phyloP scores from a whole-genome alignment of 1,140 invertebrate species.

The Periplaneta americana region DNA sequence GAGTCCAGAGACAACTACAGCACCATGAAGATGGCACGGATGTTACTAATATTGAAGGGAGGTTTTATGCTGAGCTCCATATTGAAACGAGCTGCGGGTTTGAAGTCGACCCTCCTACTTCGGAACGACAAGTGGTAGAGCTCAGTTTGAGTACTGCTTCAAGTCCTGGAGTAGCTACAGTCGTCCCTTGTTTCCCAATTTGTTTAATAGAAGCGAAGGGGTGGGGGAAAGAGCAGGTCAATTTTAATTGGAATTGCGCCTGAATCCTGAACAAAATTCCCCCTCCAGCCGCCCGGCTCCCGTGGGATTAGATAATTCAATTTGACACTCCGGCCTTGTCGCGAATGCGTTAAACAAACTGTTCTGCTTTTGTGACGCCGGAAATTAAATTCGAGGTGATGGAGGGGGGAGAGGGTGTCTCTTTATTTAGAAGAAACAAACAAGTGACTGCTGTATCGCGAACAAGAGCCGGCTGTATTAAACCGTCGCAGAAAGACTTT shows the following conservation, averaged over 20 bases:
- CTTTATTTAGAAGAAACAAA: background rate
- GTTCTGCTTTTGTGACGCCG: conserved; percentile 19
- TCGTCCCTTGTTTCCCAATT: conserved; percentile 11
- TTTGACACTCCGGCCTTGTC: conserved; percentile 16
- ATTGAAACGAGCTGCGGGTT: background rate
- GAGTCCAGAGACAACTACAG: background rate
- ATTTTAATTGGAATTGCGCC: conserved; percentile 21
- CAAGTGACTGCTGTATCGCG: background rate
- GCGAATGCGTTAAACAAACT: conserved; percentile 22
- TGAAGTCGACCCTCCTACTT: background rate
- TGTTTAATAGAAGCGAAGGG: conserved; percentile 10
- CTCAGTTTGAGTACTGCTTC: background rate
- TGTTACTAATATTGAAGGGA: background rate
- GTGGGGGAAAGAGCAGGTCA: conserved; percentile 15
- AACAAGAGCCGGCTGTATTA: background rate
- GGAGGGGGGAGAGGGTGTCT: background rate
- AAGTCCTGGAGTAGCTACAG: background rate
- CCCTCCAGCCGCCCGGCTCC: background rate
- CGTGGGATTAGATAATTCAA: conserved; percentile 17
- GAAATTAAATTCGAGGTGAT: conserved; percentile 20
- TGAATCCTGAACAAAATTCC: background rate
- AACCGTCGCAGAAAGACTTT: background rate
- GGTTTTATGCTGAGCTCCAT: background rate
- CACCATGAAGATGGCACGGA: background rate
- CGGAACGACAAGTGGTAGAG: background rate